These are phyloP conservation scores for Mirounga angustirostris DNA, from an alignment of 2,113 vertebrate genomes.

Conservation along the genomic window DNA sequence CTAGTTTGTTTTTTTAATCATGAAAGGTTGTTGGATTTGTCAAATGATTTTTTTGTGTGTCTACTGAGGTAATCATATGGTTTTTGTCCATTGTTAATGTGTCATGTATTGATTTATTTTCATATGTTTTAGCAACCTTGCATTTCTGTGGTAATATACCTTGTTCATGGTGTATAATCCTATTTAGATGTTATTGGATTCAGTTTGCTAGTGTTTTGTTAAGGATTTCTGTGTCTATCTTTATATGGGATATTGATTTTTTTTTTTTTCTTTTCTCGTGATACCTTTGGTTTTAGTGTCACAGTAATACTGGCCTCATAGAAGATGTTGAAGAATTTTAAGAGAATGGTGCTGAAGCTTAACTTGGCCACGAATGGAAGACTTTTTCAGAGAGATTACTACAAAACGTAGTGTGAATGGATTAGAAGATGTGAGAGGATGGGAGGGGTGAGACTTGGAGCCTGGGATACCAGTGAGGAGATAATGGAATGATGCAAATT, in stretches of 20 bases:
- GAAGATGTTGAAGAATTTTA: not conserved
- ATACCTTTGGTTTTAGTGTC: not conserved
- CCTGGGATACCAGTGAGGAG: not conserved
- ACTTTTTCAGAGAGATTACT: not conserved
- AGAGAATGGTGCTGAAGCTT: not conserved
- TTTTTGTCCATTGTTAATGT: not conserved
- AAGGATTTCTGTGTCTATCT: not conserved
- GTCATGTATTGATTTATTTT: not conserved
- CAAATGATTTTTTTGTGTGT: not conserved
- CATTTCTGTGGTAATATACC: not conserved
- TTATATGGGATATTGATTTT: not conserved
- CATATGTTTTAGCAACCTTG: not conserved
- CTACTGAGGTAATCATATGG: not conserved
- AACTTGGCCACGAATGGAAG: not conserved
- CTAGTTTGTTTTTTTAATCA: not conserved
- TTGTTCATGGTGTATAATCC: not conserved
- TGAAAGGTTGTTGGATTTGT: not conserved
- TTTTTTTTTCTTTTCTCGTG: not conserved
- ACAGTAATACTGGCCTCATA: not conserved
- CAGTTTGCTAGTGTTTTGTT: not conserved
- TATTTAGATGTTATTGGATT: constrained; percentile 1
- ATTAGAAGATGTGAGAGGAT: not conserved
- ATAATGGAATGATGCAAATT: constrained; percentile 3
- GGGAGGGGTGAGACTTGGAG: not conserved
- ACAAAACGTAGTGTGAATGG: not conserved